Percentiles rank a stretch among this genome's conserved stretches.
phyloP scores from a whole-genome alignment of 2,113 vertebrate species.

The Bubo bubo region DNA sequence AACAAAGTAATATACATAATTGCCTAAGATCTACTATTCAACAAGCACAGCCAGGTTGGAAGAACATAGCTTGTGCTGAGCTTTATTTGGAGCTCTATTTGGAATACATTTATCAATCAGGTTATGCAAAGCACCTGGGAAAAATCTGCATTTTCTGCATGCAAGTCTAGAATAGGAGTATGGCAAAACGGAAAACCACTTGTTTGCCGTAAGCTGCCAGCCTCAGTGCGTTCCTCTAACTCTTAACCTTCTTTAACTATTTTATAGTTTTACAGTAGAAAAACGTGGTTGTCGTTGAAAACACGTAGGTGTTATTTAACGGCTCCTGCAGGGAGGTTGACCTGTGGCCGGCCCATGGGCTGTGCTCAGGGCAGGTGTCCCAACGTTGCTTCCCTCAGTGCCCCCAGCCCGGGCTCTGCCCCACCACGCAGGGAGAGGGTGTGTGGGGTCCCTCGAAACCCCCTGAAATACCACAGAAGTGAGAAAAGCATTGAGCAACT shows the following conservation, averaged over 20 bases:
- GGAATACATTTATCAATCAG: background rate
- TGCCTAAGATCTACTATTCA: background rate
- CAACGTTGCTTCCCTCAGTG: too few species aligned
- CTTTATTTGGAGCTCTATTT: background rate
- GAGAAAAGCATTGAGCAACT: too few species aligned
- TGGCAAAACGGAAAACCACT: background rate
- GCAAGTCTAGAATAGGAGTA: fast-evolving
- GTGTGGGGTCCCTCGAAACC: background rate
- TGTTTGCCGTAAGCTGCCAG: background rate
- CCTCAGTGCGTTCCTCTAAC: fast-evolving
- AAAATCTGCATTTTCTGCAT: background rate
- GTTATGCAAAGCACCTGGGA: background rate
- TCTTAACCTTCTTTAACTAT: background rate
- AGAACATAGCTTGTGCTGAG: background rate
- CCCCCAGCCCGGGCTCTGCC: background rate
- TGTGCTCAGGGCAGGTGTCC: background rate
- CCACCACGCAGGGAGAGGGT: background rate
- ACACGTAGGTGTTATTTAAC: fast-evolving
- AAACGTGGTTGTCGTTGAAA: fast-evolving
- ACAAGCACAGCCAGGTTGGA: background rate
- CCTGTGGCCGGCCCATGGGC: background rate
- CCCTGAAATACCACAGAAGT: background rate
- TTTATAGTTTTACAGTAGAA: background rate
- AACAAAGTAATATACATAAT: background rate
- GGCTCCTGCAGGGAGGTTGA: background rate